phyloP scores from a whole-genome alignment of 2,888 invertebrate genomes.

The Drosophila ustulata region DNA sequence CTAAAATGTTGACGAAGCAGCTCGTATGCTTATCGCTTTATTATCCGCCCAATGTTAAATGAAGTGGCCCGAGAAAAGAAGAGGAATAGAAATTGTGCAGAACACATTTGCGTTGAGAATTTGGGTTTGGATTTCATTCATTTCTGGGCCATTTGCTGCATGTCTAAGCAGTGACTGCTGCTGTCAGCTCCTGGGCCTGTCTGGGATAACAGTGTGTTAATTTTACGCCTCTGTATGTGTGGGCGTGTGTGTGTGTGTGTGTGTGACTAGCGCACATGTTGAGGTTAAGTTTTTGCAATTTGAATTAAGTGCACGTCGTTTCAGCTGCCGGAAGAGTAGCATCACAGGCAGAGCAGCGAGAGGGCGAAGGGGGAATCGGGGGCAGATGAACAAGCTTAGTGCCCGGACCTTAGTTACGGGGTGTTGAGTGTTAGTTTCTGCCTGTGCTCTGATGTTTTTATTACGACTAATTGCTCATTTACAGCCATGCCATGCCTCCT shows the following conservation, averaged over 20 bases:
- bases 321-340: slow-evolving; percentile 7
- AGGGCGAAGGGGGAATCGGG: neutral
- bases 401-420: slow-evolving; percentile 20
- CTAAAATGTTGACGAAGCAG: neutral
- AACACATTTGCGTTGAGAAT: slow-evolving; percentile 25
- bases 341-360: neutral
- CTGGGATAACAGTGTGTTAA: slow-evolving; percentile 69
- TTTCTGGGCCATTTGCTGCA: slow-evolving; percentile 67
- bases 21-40: slow-evolving; percentile 1
- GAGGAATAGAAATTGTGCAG: slow-evolving; percentile 6
- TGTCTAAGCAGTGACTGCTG: slow-evolving; percentile 56
- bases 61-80: neutral
- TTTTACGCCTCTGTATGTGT: slow-evolving; percentile 51
- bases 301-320: slow-evolving; percentile 75
- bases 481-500: slow-evolving; percentile 34
- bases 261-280: slow-evolving; percentile 60
- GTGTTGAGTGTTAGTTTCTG: slow-evolving; percentile 50
- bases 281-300: slow-evolving; percentile 71
- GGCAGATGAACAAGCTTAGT: slow-evolving; percentile 10
- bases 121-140: slow-evolving; percentile 46
- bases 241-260: slow-evolving; percentile 20
- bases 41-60: neutral
- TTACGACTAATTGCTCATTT: slow-evolving; percentile 78
- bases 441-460: slow-evolving; percentile 66
- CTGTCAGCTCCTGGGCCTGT: slow-evolving; percentile 35